A percentile compares a stretch with the other conserved stretches of the same genome.
Conservation (phyloP, 2,888 invertebrate species). For the Liopterus haemorrhoidalis region DNA sequence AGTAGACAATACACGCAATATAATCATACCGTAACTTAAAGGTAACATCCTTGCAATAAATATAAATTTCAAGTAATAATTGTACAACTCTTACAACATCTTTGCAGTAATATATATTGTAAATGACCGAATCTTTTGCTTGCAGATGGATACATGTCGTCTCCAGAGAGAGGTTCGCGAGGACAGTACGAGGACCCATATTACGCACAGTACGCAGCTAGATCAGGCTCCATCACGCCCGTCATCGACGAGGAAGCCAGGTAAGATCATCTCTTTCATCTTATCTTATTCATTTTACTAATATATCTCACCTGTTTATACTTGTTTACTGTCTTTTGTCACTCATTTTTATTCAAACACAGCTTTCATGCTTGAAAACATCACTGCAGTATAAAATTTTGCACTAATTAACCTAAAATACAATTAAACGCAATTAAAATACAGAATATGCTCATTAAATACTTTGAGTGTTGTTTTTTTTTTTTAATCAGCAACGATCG, state of each 20-base stretch:
- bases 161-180: slow-evolving; percentile 71
- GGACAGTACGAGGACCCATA: slow-evolving; percentile 81
- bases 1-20: no score
- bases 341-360: no score
- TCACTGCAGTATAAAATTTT: no score
- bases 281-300: slow-evolving; percentile 1
- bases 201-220: slow-evolving; percentile 69
- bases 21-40: no score
- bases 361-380: no score
- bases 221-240: slow-evolving; percentile 74
- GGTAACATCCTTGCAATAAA: no score
- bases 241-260: slow-evolving; percentile 87
- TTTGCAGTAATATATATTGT: background rate
- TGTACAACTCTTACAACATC: slow-evolving; percentile 20
- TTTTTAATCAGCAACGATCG: no score
- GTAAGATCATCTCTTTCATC: slow-evolving; percentile 44
- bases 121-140: slow-evolving; percentile 43
- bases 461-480: no score
- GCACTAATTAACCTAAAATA: no score
- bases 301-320: slow-evolving; percentile 7
- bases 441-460: no score
- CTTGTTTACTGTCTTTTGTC: slow-evolving; percentile 17
- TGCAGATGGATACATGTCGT: slow-evolving; percentile 77
- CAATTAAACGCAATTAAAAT: no score
- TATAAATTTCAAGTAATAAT: no score